Evolutionary conservation across 2,113 vertebrate species (phyloP).

Genomic region (Myanophis thanlyinensis): DNA sequence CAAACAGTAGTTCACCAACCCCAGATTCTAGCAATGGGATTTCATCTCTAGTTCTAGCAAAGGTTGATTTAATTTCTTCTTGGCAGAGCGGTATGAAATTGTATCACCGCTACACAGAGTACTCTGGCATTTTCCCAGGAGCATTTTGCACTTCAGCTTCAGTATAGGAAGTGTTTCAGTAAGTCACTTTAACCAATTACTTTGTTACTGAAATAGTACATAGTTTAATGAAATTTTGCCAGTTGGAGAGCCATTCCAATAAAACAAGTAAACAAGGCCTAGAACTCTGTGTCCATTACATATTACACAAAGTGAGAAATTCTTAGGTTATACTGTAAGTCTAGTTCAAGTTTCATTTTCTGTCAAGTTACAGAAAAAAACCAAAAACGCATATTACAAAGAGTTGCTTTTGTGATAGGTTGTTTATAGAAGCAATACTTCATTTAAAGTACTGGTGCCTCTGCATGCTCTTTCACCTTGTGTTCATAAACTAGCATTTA

Average conservation of each 20-base stretch:
- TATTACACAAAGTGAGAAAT: not conserved
- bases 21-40: conserved; percentile 30
- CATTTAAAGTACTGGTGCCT: conserved; percentile 1
- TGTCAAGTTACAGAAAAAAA: conserved; percentile 4
- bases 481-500: not conserved
- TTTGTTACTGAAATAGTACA: conserved; percentile 30
- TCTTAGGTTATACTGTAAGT: not conserved
- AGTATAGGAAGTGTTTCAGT: conserved; percentile 23
- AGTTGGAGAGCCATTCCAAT: conserved; percentile 18
- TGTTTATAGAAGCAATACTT: not conserved
- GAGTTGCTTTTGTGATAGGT: conserved; percentile 22
- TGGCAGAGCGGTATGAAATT: conserved; percentile 44
- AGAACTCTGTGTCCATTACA: conserved; percentile 29
- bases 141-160: conserved; percentile 46
- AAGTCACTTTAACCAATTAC: conserved; percentile 13
- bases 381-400: not conserved
- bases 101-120: conserved; percentile 48
- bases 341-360: not conserved
- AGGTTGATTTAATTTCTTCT: conserved; percentile 39
- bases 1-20: conserved; percentile 12
- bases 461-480: conserved; percentile 29
- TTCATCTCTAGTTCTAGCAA: conserved; percentile 30
- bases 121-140: conserved; percentile 32
- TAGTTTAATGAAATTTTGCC: conserved; percentile 22
- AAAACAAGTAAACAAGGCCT: conserved; percentile 25